Conservation (phyloP, 2,113 vertebrate species). For the Cromileptes altivelis region DNA sequence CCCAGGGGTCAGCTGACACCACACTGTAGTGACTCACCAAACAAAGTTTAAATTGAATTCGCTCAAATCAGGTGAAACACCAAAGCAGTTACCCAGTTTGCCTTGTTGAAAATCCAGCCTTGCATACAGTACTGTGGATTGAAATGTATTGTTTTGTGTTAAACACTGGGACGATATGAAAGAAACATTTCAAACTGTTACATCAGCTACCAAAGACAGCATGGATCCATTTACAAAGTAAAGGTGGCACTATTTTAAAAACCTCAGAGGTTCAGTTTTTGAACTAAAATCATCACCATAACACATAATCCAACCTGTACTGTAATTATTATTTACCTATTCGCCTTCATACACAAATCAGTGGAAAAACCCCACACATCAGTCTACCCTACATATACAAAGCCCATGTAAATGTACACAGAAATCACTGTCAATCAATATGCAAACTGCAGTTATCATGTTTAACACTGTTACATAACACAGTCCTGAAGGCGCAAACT, state of each 20-base stretch:
- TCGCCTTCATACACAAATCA: constrained; percentile 5
- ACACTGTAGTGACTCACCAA: not conserved
- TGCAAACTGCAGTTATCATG: constrained; percentile 8
- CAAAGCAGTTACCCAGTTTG: not conserved
- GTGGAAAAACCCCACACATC: not conserved
- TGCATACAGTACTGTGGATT: not conserved
- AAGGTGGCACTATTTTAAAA: not conserved
- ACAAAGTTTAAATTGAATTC: not conserved
- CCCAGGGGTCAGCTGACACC: not conserved
- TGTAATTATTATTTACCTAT: not conserved
- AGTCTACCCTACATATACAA: not conserved
- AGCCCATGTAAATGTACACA: not conserved
- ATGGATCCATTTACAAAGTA: not conserved
- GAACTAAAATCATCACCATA: not conserved
- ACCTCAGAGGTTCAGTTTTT: not conserved
- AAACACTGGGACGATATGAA: not conserved
- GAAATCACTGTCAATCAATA: constrained; percentile 30
- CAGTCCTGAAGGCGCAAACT: constrained; percentile 29
- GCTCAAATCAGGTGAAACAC: not conserved
- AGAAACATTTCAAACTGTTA: constrained; percentile 27
- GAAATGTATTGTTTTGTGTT: not conserved
- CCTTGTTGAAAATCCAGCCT: not conserved
- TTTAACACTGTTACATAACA: constrained; percentile 44
- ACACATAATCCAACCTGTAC: not conserved
- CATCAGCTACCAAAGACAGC: constrained; percentile 20